Conservation (phyloP, 2,888 invertebrate species). For the Tiphia femorata region DNA sequence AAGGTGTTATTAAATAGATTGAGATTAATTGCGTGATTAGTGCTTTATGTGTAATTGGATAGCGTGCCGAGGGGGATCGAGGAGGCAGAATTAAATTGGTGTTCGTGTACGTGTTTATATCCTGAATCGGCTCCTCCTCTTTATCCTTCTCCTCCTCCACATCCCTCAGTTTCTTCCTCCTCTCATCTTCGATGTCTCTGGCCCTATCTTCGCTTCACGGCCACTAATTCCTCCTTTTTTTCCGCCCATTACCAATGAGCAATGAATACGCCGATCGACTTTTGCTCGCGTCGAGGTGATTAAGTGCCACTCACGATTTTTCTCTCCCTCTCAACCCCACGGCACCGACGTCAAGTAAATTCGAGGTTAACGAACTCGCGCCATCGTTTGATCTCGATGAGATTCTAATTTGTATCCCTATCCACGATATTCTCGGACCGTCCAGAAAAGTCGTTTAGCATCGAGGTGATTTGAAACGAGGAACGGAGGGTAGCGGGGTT, state of each 20-base stretch:
- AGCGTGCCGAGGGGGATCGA: constrained; percentile 49
- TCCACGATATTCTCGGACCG: too few species aligned
- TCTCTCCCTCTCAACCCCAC: too few species aligned
- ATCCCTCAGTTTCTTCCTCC: not conserved
- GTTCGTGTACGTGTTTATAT: constrained; percentile 49
- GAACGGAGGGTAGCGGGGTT: too few species aligned
- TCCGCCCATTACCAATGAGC: constrained; percentile 5
- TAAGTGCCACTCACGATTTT: constrained; percentile 7
- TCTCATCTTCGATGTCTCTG: not conserved
- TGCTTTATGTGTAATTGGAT: constrained; percentile 65
- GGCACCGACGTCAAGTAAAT: too few species aligned
- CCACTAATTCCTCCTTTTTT: not conserved
- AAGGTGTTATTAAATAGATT: constrained; percentile 68
- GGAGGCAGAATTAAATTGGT: constrained; percentile 47
- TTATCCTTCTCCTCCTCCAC: constrained; percentile 2
- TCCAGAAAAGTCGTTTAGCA: too few species aligned
- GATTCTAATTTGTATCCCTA: too few species aligned
- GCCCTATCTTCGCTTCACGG: not conserved
- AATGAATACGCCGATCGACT: constrained; percentile 15
- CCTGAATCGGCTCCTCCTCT: constrained; percentile 24
- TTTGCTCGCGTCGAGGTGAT: constrained; percentile 8
- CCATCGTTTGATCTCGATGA: too few species aligned
- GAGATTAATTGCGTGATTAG: constrained; percentile 67
- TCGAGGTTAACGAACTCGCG: too few species aligned
- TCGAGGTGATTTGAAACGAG: too few species aligned